Evolutionary conservation across 2,113 vertebrate genomes (phyloP), one percentile per base, ranked within the genome.

Genomic region (Polyodon spathula): DNA sequence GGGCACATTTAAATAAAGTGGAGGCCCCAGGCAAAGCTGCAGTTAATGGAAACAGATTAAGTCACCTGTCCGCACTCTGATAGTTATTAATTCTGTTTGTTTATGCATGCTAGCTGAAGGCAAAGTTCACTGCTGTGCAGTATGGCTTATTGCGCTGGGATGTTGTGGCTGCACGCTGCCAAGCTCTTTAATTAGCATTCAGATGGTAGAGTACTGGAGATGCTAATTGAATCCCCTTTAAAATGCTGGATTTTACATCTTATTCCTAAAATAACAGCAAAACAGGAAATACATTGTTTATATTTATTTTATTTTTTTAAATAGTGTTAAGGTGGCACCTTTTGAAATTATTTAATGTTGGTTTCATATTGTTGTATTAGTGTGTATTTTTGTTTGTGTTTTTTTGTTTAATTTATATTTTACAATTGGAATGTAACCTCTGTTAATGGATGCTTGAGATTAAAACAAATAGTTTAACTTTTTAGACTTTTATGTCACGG

Each of bases 21-120:
- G 63, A 73, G 68, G 76, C 76, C 77, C 68, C 59, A 6, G 70
- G 78, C 81, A 78, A 76, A 75, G 80, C 74, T 60, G 65, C 70
- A 73, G 77, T 70, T 71, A 79, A 83, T 84, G 15, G 71, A 71
- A 86, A 76, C 69, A 80, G 78, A 87, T 85, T 71, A 86, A 86
- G 79, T 69, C 82, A 70, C 84, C 75, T 73, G 54, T 84, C 68
- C 66, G 51, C 76, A 85, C 75, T 77, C 41, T 54, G 64, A 44
- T 71, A 51, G 72, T 84, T 85, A 76, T 77, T 85, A 77, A 81
- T 84, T 84, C 68, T 78, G 73, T 76, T 82, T 87, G 55, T 78
- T 84, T 84, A 79, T 81, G 77, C 78, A 62, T 74, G 68, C 76
- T 72, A 40, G 78, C 80, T 73, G 2, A 75, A 72, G 73, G 84